These are phyloP conservation scores for Lepidonotus clava DNA, from an alignment of 2,888 invertebrate species.

Conservation along the genomic window DNA sequence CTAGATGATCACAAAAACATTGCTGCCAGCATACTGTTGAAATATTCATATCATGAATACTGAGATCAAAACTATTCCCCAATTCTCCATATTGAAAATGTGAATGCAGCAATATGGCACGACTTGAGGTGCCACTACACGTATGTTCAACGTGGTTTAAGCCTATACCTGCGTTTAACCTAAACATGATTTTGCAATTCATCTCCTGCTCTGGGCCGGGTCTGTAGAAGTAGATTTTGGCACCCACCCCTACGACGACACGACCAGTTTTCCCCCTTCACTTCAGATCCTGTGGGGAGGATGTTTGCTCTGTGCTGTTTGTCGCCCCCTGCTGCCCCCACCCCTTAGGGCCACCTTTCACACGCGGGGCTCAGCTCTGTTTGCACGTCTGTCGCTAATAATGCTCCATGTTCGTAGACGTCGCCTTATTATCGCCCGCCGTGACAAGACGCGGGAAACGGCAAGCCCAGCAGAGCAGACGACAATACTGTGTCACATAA, in stretches of 20 bases:
- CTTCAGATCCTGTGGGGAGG: conserved; percentile 22
- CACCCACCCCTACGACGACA: neutral
- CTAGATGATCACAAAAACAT: too few species aligned
- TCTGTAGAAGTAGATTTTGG: neutral
- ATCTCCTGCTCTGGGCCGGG: neutral
- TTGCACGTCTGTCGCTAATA: conserved; percentile 1
- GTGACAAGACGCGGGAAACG: neutral
- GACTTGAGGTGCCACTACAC: too few species aligned
- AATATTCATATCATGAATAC: too few species aligned
- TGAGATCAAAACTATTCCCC: too few species aligned
- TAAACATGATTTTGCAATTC: conserved; percentile 21
- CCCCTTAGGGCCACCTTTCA: neutral
- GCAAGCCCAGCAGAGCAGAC: neutral
- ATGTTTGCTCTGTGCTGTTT: conserved; percentile 9
- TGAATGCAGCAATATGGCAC: too few species aligned
- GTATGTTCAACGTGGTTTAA: too few species aligned
- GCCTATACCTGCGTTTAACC: neutral
- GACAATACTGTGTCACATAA: neutral
- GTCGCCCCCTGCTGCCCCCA: neutral
- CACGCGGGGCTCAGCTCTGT: neutral
- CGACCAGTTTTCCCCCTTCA: neutral
- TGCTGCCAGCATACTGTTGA: too few species aligned
- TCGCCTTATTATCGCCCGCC: neutral
- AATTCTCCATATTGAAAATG: too few species aligned
- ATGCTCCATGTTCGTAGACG: neutral